Conservation (phyloP, 2,797 vertebrate genomes). For the Sarcoramphus papa region DNA sequence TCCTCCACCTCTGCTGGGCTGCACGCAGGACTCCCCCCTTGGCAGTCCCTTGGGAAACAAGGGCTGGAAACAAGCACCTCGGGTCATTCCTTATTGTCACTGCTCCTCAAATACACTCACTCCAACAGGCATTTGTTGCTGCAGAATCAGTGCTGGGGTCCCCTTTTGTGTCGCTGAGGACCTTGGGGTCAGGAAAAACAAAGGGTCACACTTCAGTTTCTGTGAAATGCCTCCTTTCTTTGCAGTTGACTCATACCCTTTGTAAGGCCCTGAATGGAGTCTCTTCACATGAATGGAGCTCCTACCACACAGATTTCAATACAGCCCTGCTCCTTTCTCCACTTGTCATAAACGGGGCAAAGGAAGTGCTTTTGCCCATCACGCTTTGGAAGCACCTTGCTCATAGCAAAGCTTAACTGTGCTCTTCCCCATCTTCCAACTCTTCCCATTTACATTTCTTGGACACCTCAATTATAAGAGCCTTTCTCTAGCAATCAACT, state of each 20-base stretch:
- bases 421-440: background rate
- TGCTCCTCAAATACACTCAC: conserved; percentile 22
- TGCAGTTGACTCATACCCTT: conserved; percentile 44
- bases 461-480: background rate
- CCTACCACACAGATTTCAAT: conserved; percentile 13
- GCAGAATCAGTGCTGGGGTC: background rate
- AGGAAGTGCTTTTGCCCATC: background rate
- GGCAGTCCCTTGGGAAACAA: background rate
- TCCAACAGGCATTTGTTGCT: conserved; percentile 31
- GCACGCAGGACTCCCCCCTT: background rate
- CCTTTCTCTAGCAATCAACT: background rate
- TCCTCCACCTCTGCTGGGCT: background rate
- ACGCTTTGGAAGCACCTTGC: background rate
- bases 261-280: conserved; percentile 10
- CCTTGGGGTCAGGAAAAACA: conserved; percentile 49
- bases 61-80: background rate
- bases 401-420: background rate
- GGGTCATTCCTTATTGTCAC: conserved; percentile 10
- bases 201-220: conserved; percentile 54
- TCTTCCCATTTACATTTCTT: background rate
- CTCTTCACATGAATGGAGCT: background rate
- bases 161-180: conserved; percentile 2
- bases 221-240: conserved; percentile 42
- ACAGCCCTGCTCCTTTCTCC: background rate
- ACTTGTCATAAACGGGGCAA: background rate